These are phyloP conservation scores for Campylomormyrus numenius DNA, from an alignment of 2,113 vertebrate species.

Conservation along the genomic window DNA sequence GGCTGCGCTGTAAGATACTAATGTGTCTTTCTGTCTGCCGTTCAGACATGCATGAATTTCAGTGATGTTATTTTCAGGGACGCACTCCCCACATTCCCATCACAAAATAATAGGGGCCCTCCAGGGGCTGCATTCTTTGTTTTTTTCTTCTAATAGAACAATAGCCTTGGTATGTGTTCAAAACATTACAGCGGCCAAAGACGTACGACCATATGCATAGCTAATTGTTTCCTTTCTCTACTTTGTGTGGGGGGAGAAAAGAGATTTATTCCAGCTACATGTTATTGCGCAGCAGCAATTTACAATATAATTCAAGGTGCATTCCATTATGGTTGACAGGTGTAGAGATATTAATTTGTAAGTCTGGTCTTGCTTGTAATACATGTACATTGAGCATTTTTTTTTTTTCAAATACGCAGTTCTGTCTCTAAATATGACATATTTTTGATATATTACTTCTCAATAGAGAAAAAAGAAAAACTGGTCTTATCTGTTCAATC, in stretches of 20 bases:
- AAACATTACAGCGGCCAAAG: background rate
- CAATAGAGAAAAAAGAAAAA: background rate
- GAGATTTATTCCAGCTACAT: background rate
- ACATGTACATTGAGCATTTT: background rate
- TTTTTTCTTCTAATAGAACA: background rate
- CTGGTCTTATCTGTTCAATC: background rate
- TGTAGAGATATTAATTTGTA: background rate
- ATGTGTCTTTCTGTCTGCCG: background rate
- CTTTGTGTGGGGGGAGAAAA: background rate
- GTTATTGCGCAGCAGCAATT: background rate
- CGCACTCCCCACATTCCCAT: background rate
- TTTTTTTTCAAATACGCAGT: background rate
- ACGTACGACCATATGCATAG: background rate
- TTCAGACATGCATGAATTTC: background rate
- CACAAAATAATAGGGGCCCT: background rate
- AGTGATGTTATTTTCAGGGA: background rate
- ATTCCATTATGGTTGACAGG: background rate
- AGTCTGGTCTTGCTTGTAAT: background rate
- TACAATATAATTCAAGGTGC: background rate
- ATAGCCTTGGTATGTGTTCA: background rate
- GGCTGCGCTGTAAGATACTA: background rate
- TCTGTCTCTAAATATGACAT: background rate
- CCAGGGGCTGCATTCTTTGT: background rate
- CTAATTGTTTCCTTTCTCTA: slow-evolving; percentile 8
- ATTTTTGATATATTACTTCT: background rate